Conservation (phyloP, 2,888 invertebrate genomes). For the Adineta ricciae region DNA sequence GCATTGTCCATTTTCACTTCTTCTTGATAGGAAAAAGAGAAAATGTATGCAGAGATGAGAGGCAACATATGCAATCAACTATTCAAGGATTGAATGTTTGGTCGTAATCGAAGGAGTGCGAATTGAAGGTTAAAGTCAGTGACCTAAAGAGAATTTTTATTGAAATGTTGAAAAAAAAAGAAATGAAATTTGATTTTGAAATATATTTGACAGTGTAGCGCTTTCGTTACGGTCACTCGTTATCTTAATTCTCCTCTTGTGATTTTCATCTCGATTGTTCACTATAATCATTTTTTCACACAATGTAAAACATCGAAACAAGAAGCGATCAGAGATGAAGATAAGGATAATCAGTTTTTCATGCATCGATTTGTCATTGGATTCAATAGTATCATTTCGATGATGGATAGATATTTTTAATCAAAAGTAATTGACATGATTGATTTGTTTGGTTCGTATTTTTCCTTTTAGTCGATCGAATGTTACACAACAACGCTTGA, state of each 20-base stretch:
- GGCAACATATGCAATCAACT: not conserved
- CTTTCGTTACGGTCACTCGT: no score
- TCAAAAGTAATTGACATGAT: not conserved
- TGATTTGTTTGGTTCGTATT: not conserved
- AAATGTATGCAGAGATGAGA: not conserved
- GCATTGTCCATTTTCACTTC: not conserved
- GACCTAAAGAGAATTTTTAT: not conserved
- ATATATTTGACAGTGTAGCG: not conserved
- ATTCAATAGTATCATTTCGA: not conserved
- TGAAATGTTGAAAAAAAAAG: not conserved
- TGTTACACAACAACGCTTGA: not conserved
- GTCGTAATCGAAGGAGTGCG: not conserved
- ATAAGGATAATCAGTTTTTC: not conserved
- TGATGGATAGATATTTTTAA: not conserved
- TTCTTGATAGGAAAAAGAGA: not conserved
- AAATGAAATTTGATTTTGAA: not conserved
- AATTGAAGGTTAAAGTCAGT: not conserved
- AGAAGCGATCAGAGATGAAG: slow-evolving; percentile 13
- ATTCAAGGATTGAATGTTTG: not conserved
- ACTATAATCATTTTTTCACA: no score
- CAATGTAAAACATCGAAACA: no score
- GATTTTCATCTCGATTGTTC: no score
- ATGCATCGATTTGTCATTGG: not conserved
- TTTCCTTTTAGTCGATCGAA: not conserved
- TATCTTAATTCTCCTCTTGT: no score